Conservation (phyloP, 2,888 invertebrate species). For the Trimorus sp. region DNA sequence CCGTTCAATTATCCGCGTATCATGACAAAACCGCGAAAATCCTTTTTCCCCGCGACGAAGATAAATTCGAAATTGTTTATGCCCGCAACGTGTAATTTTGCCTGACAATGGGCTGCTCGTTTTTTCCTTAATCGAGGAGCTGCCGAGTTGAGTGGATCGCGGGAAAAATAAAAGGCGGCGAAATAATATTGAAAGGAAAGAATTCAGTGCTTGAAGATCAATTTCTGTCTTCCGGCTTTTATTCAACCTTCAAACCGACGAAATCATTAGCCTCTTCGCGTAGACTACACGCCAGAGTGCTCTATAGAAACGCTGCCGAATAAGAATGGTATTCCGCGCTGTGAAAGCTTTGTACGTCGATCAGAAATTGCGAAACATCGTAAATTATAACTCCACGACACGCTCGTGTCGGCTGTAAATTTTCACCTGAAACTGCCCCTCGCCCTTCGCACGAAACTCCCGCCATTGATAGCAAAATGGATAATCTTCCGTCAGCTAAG, state of each 20-base stretch:
- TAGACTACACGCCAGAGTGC: slow-evolving; percentile 55
- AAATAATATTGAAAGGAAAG: slow-evolving; percentile 63
- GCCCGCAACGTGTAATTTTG: slow-evolving; percentile 33
- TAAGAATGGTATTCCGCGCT: slow-evolving; percentile 62
- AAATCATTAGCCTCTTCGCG: slow-evolving; percentile 69
- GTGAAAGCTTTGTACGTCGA: slow-evolving; percentile 62
- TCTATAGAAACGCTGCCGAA: slow-evolving; percentile 64
- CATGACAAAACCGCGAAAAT: too few relatives aligned
- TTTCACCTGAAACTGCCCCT: slow-evolving; percentile 32
- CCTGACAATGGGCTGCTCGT: slow-evolving; percentile 15
- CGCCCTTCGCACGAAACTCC: slow-evolving; percentile 10
- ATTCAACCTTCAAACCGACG: slow-evolving; percentile 67
- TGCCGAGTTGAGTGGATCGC: slow-evolving; percentile 33
- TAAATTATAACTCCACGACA: slow-evolving; percentile 62
- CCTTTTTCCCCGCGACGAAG: too few relatives aligned
- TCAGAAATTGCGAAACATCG: slow-evolving; percentile 65
- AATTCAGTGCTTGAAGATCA: slow-evolving; percentile 70
- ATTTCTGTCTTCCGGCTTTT: slow-evolving; percentile 77
- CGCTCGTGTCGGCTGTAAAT: slow-evolving; percentile 41
- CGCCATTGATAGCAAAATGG: slow-evolving; percentile 48
- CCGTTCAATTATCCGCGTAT: too few relatives aligned
- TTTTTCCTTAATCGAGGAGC: slow-evolving; percentile 46
- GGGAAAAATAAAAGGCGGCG: slow-evolving; percentile 39
- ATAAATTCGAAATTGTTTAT: slow-evolving; percentile 20
- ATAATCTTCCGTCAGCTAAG: slow-evolving; percentile 44